A percentile compares a stretch with the other conserved stretches of the same genome.
Evolutionary conservation across 2,888 invertebrate species (phyloP).

Genomic region (Holacanthella duospinosa): DNA sequence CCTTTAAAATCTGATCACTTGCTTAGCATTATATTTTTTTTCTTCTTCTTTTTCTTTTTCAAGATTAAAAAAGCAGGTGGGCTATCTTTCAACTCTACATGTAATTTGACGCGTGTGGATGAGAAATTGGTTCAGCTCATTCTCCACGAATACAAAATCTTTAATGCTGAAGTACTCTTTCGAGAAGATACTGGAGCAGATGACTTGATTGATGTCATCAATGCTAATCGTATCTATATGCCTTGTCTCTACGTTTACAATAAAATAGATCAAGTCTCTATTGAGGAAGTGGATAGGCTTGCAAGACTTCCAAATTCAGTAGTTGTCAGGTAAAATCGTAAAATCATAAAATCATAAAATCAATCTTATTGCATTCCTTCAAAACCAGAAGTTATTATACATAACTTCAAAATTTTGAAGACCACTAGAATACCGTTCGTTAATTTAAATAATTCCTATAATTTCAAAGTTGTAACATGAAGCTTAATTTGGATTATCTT

Average conservation of each 20-base stretch:
- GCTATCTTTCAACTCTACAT: slow-evolving; percentile 91
- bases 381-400: not conserved
- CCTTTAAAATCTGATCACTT: no score
- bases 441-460: slow-evolving; percentile 43
- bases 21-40: slow-evolving; percentile 1
- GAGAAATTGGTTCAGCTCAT: slow-evolving; percentile 98
- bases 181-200: slow-evolving; percentile 91
- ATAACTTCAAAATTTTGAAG: not conserved
- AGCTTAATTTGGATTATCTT: slow-evolving; percentile 89
- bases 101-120: slow-evolving; percentile 79
- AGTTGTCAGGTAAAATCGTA: slow-evolving; percentile 90
- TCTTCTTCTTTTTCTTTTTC: slow-evolving; percentile 24
- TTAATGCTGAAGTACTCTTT: slow-evolving; percentile 88
- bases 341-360: slow-evolving; percentile 17
- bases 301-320: slow-evolving; percentile 77
- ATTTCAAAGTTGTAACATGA: slow-evolving; percentile 99
- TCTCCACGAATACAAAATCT: slow-evolving; percentile 95
- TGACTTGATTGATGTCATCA: slow-evolving; percentile 96
- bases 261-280: slow-evolving; percentile 92
- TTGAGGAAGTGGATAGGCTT: slow-evolving; percentile 93
- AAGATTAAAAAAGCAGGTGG: slow-evolving; percentile 91
- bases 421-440: not conserved
- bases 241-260: slow-evolving; percentile 98
- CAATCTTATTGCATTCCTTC: not conserved
- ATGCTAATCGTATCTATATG: slow-evolving; percentile 87